These are phyloP conservation scores for Plutomurus gul DNA, from an alignment of 1,140 invertebrate genomes.

Conservation along the genomic window DNA sequence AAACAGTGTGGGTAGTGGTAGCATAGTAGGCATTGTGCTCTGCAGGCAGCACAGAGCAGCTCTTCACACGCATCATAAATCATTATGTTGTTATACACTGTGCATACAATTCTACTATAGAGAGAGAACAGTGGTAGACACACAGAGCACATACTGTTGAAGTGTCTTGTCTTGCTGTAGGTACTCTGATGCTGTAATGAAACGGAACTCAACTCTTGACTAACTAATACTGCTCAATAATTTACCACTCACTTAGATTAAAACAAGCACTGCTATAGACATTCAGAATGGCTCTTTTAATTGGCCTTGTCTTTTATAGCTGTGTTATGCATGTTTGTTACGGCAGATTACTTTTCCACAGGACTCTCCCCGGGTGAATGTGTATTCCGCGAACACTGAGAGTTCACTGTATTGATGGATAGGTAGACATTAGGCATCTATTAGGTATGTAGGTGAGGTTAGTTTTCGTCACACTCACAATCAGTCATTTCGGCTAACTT, in stretches of 20 bases:
- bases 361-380: neutral
- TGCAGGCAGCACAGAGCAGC: neutral
- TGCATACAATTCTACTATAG: neutral
- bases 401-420: neutral
- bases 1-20: neutral
- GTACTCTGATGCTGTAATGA: neutral
- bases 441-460: neutral
- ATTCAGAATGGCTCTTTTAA: neutral
- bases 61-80: conserved; percentile 36
- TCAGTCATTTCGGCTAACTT: conserved; percentile 2
- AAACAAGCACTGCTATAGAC: neutral
- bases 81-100: conserved; percentile 12
- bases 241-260: neutral
- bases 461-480: neutral
- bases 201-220: conserved; percentile 5
- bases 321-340: neutral
- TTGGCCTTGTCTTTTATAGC: neutral
- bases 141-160: too few species aligned
- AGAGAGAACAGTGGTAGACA: too few species aligned
- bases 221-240: conserved; percentile 6
- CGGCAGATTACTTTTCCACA: neutral
- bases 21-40: neutral
- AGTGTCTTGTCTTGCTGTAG: neutral
- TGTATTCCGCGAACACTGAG: neutral
- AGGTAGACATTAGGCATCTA: neutral